phyloP scores from a whole-genome alignment of 2,797 vertebrate species.

The Poecilia gillii region DNA sequence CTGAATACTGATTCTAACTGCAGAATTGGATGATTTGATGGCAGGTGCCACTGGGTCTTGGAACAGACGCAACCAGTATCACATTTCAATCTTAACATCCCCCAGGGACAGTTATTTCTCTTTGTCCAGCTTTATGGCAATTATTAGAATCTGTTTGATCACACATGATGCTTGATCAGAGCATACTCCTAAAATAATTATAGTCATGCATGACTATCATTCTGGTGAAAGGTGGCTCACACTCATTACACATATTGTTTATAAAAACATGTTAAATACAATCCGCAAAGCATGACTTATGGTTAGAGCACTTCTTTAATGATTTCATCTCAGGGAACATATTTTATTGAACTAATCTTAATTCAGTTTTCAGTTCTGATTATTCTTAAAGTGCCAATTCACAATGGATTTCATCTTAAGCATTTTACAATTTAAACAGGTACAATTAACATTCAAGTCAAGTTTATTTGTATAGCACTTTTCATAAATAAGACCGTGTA shows the following conservation, averaged over 20 bases:
- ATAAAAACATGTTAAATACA: slow-evolving; percentile 15
- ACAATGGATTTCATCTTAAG: neutral
- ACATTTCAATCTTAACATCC: slow-evolving; percentile 65
- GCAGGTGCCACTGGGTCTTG: slow-evolving; percentile 75
- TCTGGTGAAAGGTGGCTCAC: slow-evolving; percentile 18
- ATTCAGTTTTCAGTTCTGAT: neutral
- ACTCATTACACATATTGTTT: slow-evolving; percentile 50
- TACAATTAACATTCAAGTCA: neutral
- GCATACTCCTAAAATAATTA: slow-evolving; percentile 55
- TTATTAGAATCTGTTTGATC: slow-evolving; percentile 62
- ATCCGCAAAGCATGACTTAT: slow-evolving; percentile 17
- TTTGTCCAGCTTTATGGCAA: slow-evolving; percentile 61
- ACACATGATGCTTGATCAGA: slow-evolving; percentile 62
- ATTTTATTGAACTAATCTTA: neutral
- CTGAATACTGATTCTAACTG: slow-evolving; percentile 74
- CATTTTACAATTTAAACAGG: neutral
- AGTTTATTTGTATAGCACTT: no score
- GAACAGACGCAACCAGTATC: slow-evolving; percentile 72
- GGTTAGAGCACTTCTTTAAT: neutral
- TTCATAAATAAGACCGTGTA: neutral
- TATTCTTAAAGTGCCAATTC: neutral
- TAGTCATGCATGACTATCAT: slow-evolving; percentile 46
- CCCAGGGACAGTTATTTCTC: slow-evolving; percentile 43
- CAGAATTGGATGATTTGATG: slow-evolving; percentile 68
- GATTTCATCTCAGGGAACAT: neutral